These are phyloP conservation scores for Peromyscus attwateri DNA, from an alignment of 2,797 vertebrate species.

Conservation along the genomic window DNA sequence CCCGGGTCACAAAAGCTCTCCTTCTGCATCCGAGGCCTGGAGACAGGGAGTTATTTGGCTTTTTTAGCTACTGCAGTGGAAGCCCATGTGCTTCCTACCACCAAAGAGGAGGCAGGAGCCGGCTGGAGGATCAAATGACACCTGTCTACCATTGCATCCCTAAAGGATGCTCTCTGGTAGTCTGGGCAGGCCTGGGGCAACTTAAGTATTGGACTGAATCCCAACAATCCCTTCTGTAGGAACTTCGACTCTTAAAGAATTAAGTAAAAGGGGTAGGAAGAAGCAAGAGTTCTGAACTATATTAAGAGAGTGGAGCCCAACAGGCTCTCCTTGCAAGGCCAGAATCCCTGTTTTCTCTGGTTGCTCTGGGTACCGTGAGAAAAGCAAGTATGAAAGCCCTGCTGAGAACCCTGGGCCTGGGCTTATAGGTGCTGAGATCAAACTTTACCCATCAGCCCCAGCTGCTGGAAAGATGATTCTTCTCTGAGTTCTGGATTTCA, in stretches of 20 bases:
- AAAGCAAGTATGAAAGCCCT: background rate
- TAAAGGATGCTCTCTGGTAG: background rate
- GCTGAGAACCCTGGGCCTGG: background rate
- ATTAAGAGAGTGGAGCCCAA: background rate
- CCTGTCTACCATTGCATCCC: background rate
- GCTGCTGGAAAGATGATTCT: background rate
- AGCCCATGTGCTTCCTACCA: background rate
- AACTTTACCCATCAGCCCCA: background rate
- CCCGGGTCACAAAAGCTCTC: background rate
- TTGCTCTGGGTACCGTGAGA: background rate
- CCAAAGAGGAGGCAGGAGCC: background rate
- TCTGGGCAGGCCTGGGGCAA: background rate
- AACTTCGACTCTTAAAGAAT: background rate
- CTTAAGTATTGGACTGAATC: background rate
- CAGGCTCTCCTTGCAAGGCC: background rate
- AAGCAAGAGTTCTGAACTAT: background rate
- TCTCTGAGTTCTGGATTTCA: background rate
- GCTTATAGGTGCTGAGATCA: background rate
- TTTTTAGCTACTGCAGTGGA: background rate
- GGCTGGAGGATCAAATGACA: background rate
- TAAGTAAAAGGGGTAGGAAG: background rate
- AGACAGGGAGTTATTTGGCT: background rate
- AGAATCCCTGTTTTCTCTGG: background rate
- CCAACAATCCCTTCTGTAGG: background rate
- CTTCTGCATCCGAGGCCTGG: background rate